Conservation (phyloP, 1,140 invertebrate species). For the Pararge aegeria region DNA sequence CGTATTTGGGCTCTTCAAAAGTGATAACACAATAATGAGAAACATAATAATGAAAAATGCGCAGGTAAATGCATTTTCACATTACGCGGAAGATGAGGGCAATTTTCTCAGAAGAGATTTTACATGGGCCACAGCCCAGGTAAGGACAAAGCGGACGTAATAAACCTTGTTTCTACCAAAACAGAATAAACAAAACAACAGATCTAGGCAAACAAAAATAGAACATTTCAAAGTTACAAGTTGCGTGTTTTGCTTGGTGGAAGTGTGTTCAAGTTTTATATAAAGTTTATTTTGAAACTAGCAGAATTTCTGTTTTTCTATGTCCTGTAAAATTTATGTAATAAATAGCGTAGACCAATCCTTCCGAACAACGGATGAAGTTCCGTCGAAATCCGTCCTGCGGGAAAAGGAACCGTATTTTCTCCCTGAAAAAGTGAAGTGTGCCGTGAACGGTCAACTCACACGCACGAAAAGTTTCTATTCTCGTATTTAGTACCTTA, state of each 20-base stretch:
- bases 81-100: conserved; percentile 29
- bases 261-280: not conserved
- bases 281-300: not conserved
- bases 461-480: too few species aligned
- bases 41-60: conserved; percentile 28
- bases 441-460: too few species aligned
- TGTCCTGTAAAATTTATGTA: too few species aligned
- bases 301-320: too few species aligned
- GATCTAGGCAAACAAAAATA: not conserved
- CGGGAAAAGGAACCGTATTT: too few species aligned
- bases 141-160: conserved; percentile 47
- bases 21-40: too few species aligned
- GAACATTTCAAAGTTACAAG: not conserved
- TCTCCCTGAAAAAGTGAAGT: too few species aligned
- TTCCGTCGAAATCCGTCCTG: too few species aligned
- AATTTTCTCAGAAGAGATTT: conserved; percentile 58
- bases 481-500: too few species aligned
- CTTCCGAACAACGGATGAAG: too few species aligned
- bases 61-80: conserved; percentile 40
- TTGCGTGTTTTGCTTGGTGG: not conserved
- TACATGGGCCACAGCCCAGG: conserved; percentile 42
- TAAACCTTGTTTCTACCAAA: conserved; percentile 53
- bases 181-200: conserved; percentile 42
- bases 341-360: too few species aligned
- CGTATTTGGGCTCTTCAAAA: not conserved